Evolutionary conservation across 2,888 invertebrate species (phyloP), one percentile per base, ranked within the genome.

Genomic region (Drosophila fungiperda): DNA sequence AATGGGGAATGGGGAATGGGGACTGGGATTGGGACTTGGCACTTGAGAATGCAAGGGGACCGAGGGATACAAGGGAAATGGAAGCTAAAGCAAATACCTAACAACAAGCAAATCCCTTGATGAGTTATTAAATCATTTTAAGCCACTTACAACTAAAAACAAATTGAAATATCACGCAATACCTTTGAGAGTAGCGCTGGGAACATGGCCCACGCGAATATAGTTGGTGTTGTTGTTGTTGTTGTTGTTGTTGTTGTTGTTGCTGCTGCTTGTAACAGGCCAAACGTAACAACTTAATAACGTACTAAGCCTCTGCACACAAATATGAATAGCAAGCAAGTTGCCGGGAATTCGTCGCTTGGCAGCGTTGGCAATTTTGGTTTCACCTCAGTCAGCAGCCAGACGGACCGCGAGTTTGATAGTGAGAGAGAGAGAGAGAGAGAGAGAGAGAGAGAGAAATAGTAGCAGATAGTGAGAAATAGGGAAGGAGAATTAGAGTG

Each of bases 101-200:
- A 89, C 89, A 90, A 80, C 82, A 80, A 87, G 88, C 74, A 90
- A 90, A 89, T 90, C 91, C 91, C 91, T 87, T 86, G 89, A 89
- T 91, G 90, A 89, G 84, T 91, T 90, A 88, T 88, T 88, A 91
- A 91, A 91, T 91, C 90, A 89, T 91, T 90, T 87, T 91, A 90
- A 87, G 91, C 91, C 91, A 88, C 87, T 88, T 90, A 88, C 87
- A 88, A 90, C 87, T 87, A 90, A 90, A 87, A 89, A 87, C 90
- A 90, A 87, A 87, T 87, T 87, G 87, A 87, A 90, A 87, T 87
- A 88, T 88, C 91, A 90, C 87, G 87, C 91, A 88, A 90, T 90
- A 89, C 87, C 87, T 88, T 77, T 70, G 87, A 78, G 87, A 90
- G 73, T 59, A 80, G 70, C 40, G 50, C 52, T 33, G 73, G 62